Evolutionary conservation across 1,140 invertebrate genomes (phyloP), one percentile per base, ranked within the genome.

Genomic region (Drosophila baimaii): DNA sequence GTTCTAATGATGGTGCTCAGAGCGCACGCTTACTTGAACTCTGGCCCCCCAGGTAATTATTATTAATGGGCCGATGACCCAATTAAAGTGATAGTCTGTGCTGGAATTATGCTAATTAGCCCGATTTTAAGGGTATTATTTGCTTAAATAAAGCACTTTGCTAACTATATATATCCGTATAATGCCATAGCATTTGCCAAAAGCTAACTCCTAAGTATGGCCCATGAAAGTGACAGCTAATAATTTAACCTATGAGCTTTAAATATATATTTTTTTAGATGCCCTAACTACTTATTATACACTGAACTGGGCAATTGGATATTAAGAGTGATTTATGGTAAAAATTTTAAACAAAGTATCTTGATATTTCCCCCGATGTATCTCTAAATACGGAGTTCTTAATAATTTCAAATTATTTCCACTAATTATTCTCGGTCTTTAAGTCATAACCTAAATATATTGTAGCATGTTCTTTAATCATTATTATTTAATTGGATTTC

Each of bases 81-180:
- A 41, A 51, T 68, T 52, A 27, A 41, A 13, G 33, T 27, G 12
- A 41, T 41, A 41, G n/a, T 25, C 8, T 10, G 12, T 10, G 9
- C 12, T 15, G 15, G 10, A 65, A 65, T 65, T 21, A 68, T 41
- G 21, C 5, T n/a, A 21, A 68, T 64, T 31, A 19, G 12, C 21
- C 6, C 12, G 17, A 8, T 10, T 8, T 6, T 8, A n/a, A n/a
- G 33, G 7, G 31, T 57, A 15, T 56, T 10, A 52, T 29, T 41
- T 63, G 44, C 6, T 9, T 27, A 27, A 13, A 19, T 15, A n/a
- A 31, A 13, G 8, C 25, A 21, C 17, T 58, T 27, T 9, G n/a
- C 12, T 19, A 54, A 54, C 39, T n/a, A n/a, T 12, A 49, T 21
- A 35, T 15, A 2, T 7, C 13, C 12, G 12, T 6, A 54, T 59